Evolutionary conservation across 2,113 vertebrate species (phyloP).

Genomic region (Euleptes europaea): DNA sequence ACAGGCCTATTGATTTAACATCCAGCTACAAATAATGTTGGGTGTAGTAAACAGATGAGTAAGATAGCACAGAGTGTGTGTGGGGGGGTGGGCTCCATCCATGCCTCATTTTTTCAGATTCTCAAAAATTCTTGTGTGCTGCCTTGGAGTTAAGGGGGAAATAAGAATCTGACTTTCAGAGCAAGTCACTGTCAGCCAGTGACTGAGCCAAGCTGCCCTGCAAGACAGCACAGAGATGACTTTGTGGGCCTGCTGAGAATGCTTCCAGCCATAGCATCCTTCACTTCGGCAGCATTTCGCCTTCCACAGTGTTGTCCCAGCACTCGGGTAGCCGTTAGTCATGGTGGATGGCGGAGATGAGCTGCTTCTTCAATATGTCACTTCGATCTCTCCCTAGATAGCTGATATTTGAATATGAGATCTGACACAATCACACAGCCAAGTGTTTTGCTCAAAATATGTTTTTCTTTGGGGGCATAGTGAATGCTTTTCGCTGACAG

Average conservation of each 20-base stretch:
- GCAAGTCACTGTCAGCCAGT: background rate
- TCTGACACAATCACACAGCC: conserved; percentile 7
- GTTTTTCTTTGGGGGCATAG: conserved; percentile 9
- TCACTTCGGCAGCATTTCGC: accelerated
- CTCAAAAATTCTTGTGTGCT: background rate
- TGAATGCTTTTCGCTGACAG: conserved; percentile 14
- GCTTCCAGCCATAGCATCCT: accelerated
- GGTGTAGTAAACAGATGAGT: too few species aligned
- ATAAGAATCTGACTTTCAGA: background rate
- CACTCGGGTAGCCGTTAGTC: background rate
- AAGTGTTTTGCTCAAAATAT: conserved; percentile 15
- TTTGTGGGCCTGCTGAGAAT: background rate
- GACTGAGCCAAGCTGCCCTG: accelerated
- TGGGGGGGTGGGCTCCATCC: too few species aligned
- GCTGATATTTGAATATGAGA: background rate
- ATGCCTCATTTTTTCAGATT: background rate
- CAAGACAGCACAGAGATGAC: background rate
- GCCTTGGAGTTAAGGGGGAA: background rate
- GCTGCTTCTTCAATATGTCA: accelerated
- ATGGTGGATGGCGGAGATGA: accelerated
- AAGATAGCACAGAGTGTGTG: too few species aligned
- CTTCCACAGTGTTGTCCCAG: background rate
- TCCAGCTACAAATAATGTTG: too few species aligned
- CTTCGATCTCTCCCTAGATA: background rate
- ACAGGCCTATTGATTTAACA: too few species aligned